Evolutionary conservation across 1,140 invertebrate genomes (phyloP), one percentile per base, ranked within the genome.

Genomic region (Zeugodacus cucurbitae): DNA sequence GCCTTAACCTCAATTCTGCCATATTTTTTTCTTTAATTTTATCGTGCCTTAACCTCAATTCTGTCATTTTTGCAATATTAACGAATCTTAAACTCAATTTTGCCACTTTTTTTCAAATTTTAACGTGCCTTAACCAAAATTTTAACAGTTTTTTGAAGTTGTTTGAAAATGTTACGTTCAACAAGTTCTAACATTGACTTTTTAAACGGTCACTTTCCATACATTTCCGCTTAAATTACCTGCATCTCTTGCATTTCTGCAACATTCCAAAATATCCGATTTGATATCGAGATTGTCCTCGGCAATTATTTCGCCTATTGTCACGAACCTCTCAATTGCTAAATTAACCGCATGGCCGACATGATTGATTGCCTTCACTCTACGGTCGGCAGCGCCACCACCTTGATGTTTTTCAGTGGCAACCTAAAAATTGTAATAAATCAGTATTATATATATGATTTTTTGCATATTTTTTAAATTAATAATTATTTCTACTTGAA

Each of bases 221-320:
- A 0, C 48, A 54, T 54, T 8, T 32, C 54, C 14, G 29, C 26
- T 48, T 29, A 44, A 59, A 94, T 94, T 94, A 99, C 98, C 98
- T 91, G 98, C 98, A 91, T 97, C 96, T 90, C 98, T 95, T 10
- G 99, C 98, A 92, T 99, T 98, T 92, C 98, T 98, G 94, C 99
- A 99, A 10, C 98, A 98, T 90, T 99, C 97, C 93, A 98, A 99
- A 98, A 99, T 99, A 91, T 99, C 98, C 91, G 97, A 96, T 90
- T 98, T 97, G 90, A 99, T 98, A 94, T 99, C 98, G 20, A 97
- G 96, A 95, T 99, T 99, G 95, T 99, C 98, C 94, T 99, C 98
- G 41, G 98, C 98, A 92, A 99, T 99, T 89, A 98, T 98, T 94
- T 99, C 98, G 48, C 98, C 99, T 87, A 99, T 98, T 4, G 97